These are phyloP conservation scores for Drosophila mayaguana DNA, from an alignment of 2,888 invertebrate genomes.

Conservation along the genomic window DNA sequence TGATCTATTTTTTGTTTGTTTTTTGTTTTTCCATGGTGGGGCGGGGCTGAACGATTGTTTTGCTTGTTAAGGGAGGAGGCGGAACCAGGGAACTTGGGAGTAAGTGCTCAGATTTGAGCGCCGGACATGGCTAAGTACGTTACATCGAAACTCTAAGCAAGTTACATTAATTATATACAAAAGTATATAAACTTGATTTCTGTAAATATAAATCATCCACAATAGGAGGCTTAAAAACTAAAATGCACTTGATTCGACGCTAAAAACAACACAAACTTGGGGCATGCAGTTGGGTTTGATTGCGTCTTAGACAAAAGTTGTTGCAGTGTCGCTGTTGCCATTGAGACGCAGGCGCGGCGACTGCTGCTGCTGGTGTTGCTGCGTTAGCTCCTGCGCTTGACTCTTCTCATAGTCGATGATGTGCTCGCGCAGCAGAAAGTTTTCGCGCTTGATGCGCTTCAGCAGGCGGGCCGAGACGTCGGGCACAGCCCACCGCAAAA, in stretches of 20 bases:
- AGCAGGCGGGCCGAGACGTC: constrained; percentile 90
- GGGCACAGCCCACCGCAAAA: constrained; percentile 91
- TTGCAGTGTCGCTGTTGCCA: constrained; percentile 45
- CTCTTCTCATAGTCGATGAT: constrained; percentile 88
- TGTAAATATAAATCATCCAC: constrained; percentile 23
- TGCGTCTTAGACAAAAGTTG: constrained; percentile 58
- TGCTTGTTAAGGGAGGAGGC: background rate
- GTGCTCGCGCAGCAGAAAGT: constrained; percentile 90
- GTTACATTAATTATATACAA: constrained; percentile 45
- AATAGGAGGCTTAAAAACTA: constrained; percentile 45
- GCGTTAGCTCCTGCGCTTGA: constrained; percentile 43
- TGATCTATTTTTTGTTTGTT: background rate
- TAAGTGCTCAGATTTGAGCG: constrained; percentile 36
- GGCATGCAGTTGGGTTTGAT: background rate
- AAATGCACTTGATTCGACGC: constrained; percentile 48
- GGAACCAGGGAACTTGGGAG: background rate
- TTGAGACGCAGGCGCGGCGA: constrained; percentile 37
- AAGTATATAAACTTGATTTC: constrained; percentile 45
- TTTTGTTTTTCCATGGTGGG: constrained; percentile 1
- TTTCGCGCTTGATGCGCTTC: constrained; percentile 90
- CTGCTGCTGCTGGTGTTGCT: constrained; percentile 10
- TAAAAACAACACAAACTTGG: background rate
- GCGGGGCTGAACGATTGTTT: constrained; percentile 17
- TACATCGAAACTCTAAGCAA: constrained; percentile 9
- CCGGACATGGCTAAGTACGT: constrained; percentile 47